Evolutionary conservation across 2,888 invertebrate genomes (phyloP).

Genomic region (Lochmaea crataegi): DNA sequence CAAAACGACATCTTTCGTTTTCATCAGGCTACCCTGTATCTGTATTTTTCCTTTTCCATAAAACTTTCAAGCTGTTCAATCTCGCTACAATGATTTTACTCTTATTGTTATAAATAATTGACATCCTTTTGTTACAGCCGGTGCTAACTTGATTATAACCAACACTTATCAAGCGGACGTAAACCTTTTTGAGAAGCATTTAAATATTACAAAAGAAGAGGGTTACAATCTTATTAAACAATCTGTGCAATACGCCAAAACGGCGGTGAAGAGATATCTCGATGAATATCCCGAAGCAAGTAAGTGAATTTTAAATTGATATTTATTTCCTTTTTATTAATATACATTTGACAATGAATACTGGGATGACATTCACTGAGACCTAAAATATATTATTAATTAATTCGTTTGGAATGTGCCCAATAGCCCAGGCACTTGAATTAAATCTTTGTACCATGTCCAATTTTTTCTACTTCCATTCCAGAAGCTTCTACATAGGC

Average conservation of each 20-base stretch:
- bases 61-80: too few relatives aligned
- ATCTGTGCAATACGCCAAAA: conserved; percentile 80
- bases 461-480: too few relatives aligned
- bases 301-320: conserved; percentile 44
- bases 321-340: neutral
- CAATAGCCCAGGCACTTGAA: too few relatives aligned
- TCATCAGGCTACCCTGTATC: too few relatives aligned
- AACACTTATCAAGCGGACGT: conserved; percentile 91
- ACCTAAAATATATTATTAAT: too few relatives aligned
- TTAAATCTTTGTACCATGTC: too few relatives aligned
- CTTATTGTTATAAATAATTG: conserved; percentile 6
- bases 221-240: conserved; percentile 78
- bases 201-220: conserved; percentile 75
- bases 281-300: conserved; percentile 61
- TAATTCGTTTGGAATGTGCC: too few relatives aligned
- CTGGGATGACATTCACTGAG: too few relatives aligned
- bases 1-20: too few relatives aligned
- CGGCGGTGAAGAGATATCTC: conserved; percentile 74
- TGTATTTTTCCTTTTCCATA: too few relatives aligned
- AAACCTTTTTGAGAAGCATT: conserved; percentile 79
- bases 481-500: too few relatives aligned
- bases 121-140: conserved; percentile 69
- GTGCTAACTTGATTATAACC: conserved; percentile 88
- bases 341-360: too few relatives aligned
- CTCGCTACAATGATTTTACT: neutral